phyloP scores from a whole-genome alignment of 1,140 invertebrate species.

The Halyomorpha halys region DNA sequence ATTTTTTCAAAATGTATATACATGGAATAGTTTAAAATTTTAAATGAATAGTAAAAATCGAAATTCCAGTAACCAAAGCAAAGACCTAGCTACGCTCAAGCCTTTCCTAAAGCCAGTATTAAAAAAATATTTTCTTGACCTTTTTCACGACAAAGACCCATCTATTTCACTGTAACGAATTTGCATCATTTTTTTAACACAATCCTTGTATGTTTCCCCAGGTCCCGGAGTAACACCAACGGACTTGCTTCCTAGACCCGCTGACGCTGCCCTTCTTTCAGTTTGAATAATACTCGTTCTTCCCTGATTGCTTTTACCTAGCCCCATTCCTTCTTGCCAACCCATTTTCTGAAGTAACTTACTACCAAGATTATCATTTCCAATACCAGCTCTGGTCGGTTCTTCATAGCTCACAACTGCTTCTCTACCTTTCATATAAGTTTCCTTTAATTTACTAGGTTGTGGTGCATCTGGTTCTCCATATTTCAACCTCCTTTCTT shows the following conservation, averaged over 20 bases:
- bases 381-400: conserved; percentile 61
- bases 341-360: conserved; percentile 97
- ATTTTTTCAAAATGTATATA: too few relatives aligned
- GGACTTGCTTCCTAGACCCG: conserved; percentile 62
- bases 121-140: too few relatives aligned
- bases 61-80: too few relatives aligned
- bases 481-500: conserved; percentile 88
- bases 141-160: conserved; percentile 4
- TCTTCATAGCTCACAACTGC: conserved; percentile 48
- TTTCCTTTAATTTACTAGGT: conserved; percentile 56
- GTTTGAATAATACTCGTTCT: conserved; percentile 80
- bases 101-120: too few relatives aligned
- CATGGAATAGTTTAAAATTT: too few relatives aligned
- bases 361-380: conserved; percentile 81
- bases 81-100: too few relatives aligned
- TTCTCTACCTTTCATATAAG: conserved; percentile 48
- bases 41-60: too few relatives aligned
- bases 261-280: conserved; percentile 52
- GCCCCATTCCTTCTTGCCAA: conserved; percentile 90
- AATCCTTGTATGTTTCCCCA: conserved; percentile 80
- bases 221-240: conserved; percentile 62
- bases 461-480: conserved; percentile 74
- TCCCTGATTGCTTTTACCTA: conserved; percentile 90
- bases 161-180: conserved; percentile 65
- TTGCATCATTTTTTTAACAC: conserved; percentile 84